A percentile compares a stretch with the other conserved stretches of the same genome.
Evolutionary conservation across 2,797 vertebrate genomes (phyloP).

Genomic region (Eulemur coronatus): DNA sequence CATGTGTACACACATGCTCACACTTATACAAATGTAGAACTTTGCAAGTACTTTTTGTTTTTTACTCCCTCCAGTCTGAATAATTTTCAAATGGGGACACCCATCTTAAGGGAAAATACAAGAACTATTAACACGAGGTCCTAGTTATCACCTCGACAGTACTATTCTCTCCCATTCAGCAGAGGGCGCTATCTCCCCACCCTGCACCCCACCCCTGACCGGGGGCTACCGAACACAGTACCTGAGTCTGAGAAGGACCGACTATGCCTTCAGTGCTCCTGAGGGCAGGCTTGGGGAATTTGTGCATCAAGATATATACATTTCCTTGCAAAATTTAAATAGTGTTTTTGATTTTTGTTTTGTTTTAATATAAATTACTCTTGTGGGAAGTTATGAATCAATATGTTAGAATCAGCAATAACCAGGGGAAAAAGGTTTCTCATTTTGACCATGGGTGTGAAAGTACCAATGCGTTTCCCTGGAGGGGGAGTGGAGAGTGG

Average conservation of each 20-base stretch:
- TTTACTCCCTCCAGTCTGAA: neutral
- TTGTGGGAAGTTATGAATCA: neutral
- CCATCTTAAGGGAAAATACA: neutral
- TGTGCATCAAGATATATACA: neutral
- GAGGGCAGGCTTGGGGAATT: neutral
- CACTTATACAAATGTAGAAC: neutral
- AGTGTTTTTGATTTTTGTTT: neutral
- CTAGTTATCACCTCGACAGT: neutral
- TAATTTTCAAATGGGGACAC: neutral
- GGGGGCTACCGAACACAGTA: rapidly evolving
- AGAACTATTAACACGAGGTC: neutral
- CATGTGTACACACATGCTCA: neutral
- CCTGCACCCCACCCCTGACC: no score
- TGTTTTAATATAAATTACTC: neutral
- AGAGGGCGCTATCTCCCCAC: neutral
- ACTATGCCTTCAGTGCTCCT: neutral
- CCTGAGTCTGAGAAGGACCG: neutral
- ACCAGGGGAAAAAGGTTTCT: neutral
- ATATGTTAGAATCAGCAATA: neutral
- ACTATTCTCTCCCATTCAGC: neutral
- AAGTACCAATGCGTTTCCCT: neutral
- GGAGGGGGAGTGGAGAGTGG: rapidly evolving
- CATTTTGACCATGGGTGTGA: neutral
- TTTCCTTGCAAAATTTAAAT: neutral
- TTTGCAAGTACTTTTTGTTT: neutral